Percentiles rank a stretch among this genome's conserved stretches.
Evolutionary conservation across 2,113 vertebrate species (phyloP).

Genomic region (Bos javanicus): DNA sequence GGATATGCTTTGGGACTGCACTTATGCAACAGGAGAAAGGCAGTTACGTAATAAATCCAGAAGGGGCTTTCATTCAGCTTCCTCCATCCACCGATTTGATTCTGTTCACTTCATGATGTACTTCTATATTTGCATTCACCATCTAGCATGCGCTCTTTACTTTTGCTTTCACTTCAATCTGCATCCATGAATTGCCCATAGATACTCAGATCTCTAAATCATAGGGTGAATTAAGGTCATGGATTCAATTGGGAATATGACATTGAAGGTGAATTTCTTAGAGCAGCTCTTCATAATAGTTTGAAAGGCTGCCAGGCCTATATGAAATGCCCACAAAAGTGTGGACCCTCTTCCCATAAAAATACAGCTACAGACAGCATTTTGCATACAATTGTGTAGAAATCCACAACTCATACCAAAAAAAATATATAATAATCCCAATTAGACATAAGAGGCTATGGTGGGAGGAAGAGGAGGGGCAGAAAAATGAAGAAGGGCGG

Average conservation of each 20-base stretch:
- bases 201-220: slow-evolving; percentile 20
- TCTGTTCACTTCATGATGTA: not conserved
- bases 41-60: not conserved
- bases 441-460: not conserved
- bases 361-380: not conserved
- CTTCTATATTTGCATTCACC: not conserved
- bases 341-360: not conserved
- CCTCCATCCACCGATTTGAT: not conserved
- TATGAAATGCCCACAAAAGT: not conserved
- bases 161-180: slow-evolving; percentile 30
- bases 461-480: not conserved
- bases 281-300: not conserved
- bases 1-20: not conserved
- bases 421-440: not conserved
- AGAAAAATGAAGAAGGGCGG: not conserved
- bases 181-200: not conserved
- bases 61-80: not conserved
- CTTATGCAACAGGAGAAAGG: slow-evolving; percentile 15
- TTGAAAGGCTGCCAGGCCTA: not conserved
- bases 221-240: not conserved
- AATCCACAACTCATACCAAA: not conserved
- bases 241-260: slow-evolving; percentile 13
- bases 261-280: not conserved
- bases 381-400: not conserved
- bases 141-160: not conserved